A percentile compares a stretch with the other conserved stretches of the same genome.
Evolutionary conservation across 2,797 vertebrate species (phyloP).

Genomic region (Anisognathus igniventris): DNA sequence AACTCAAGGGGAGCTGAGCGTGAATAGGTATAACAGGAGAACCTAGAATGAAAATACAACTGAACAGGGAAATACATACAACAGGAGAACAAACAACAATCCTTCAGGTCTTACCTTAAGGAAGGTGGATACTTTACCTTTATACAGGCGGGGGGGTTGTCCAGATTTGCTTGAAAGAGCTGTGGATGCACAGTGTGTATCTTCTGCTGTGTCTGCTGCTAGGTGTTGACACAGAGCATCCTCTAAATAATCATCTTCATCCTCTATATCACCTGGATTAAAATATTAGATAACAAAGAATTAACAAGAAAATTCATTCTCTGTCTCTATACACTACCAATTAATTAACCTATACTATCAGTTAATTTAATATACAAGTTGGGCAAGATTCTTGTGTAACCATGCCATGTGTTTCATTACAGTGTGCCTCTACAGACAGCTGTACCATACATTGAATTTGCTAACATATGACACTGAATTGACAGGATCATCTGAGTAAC

Average conservation of each 20-base stretch:
- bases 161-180: constrained; percentile 39
- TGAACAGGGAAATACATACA: background rate
- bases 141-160: constrained; percentile 46
- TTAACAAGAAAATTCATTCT: background rate
- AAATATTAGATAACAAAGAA: background rate
- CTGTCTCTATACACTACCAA: background rate
- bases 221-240: constrained; percentile 59
- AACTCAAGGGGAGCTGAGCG: background rate
- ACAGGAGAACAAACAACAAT: background rate
- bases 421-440: background rate
- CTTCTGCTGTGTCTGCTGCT: constrained; percentile 57
- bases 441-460: background rate
- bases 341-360: background rate
- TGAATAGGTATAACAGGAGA: background rate
- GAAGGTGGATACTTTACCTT: constrained; percentile 59
- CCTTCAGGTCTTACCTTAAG: background rate
- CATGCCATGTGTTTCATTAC: background rate
- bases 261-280: constrained; percentile 76
- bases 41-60: background rate
- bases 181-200: background rate
- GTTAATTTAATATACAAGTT: background rate
- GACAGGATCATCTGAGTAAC: background rate
- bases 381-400: background rate
- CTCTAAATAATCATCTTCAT: constrained; percentile 76
- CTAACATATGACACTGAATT: background rate